Evolutionary conservation across 2,888 invertebrate genomes (phyloP), one percentile per base, ranked within the genome.

Genomic region (Steinernema scapterisci): DNA sequence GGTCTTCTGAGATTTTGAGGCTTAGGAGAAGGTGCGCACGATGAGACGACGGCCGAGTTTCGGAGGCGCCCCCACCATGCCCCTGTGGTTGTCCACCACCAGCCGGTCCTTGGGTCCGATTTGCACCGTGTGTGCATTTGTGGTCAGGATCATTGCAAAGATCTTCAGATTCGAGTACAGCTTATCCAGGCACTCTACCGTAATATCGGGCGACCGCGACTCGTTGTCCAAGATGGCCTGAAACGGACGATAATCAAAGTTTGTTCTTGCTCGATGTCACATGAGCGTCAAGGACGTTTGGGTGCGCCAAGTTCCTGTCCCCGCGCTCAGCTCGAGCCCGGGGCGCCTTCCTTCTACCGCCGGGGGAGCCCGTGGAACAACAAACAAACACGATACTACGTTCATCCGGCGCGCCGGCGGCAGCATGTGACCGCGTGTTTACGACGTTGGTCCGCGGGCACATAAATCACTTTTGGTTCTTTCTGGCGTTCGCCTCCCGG

Each of bases 161-260:
- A 75, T 80, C 74, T 83, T 81, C 56, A 83, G 75, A 43, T 76
- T 73, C 56, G 72, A 71, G 75, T 83, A 83, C 73, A 80, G 71
- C 70, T 75, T 70, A 19, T 83, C 83, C 52, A 83, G 27, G 3
- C 74, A 75, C 44, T 80, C 78, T 13, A 80, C 82, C 23, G 79
- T 80, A 46, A 83, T 80, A 31, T 78, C 79, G 23, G 78, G 71
- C n/a, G 81, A 80, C 23, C 83, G 82, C 5, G 80, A 54, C 13
- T 77, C 79, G 54, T 83, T 83, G 77, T 83, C 84, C 79, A 83
- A 83, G 13, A 79, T 75, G 2, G 78, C 81, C 83, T 83, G 76
- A 70, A 82, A 77, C 7, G 11, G 45, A 5, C 2, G 45, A 3
- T 16, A 25, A 31, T 71, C 46, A 19, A 21, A 70, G 25, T 11